These are phyloP conservation scores for Cataglyphis cursor DNA, from an alignment of 2,888 invertebrate genomes.

Conservation along the genomic window DNA sequence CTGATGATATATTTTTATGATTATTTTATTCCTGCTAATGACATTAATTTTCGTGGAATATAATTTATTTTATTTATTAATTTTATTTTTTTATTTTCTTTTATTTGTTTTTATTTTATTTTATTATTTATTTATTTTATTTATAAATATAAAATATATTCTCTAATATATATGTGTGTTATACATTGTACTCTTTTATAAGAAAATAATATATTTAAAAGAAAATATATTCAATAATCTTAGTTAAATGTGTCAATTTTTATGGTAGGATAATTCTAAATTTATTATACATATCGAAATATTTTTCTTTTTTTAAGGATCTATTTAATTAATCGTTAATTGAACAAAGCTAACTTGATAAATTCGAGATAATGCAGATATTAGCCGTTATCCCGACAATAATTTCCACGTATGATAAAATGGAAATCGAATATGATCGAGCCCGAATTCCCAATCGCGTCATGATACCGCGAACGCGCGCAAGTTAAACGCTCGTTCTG, in stretches of 20 bases:
- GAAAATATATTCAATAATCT: too few species aligned
- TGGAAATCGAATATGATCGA: constrained; percentile 15
- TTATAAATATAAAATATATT: background rate
- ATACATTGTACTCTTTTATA: background rate
- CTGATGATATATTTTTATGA: too few species aligned
- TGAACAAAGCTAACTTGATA: background rate
- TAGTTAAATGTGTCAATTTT: too few species aligned
- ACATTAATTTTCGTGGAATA: background rate
- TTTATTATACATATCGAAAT: too few species aligned
- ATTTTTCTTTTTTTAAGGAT: background rate
- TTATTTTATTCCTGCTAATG: too few species aligned
- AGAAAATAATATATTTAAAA: background rate
- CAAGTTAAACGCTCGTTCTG: constrained; percentile 44
- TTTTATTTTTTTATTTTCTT: too few species aligned
- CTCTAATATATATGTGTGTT: too few species aligned
- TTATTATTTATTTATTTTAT: too few species aligned
- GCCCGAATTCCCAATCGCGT: constrained; percentile 31
- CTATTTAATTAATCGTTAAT: background rate
- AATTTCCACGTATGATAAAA: constrained; percentile 23
- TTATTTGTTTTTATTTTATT: too few species aligned
- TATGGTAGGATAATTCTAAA: too few species aligned
- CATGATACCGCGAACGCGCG: constrained; percentile 20
- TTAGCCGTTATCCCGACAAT: background rate
- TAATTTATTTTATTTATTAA: background rate
- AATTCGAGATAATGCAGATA: background rate